These are phyloP conservation scores for Nomada ferruginata DNA, from an alignment of 2,888 invertebrate genomes.

Conservation along the genomic window DNA sequence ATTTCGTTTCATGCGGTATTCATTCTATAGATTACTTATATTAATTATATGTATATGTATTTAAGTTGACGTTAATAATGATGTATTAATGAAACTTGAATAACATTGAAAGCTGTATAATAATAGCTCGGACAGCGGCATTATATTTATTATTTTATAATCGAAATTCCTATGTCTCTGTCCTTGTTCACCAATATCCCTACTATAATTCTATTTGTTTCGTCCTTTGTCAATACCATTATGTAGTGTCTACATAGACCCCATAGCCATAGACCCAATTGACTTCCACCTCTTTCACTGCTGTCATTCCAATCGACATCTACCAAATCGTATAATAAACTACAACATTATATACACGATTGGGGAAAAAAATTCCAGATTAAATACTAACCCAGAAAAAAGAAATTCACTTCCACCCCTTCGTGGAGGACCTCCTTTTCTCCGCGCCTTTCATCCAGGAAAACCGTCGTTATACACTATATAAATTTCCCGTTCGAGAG, in stretches of 20 bases:
- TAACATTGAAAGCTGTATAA: no score
- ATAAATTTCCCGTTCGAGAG: slow-evolving; percentile 54
- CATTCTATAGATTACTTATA: no score
- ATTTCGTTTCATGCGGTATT: no score
- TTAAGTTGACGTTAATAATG: no score
- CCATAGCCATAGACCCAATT: slow-evolving; percentile 16
- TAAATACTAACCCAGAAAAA: slow-evolving; percentile 27
- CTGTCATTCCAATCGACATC: slow-evolving; percentile 13
- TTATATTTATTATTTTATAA: no score
- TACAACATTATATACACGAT: slow-evolving; percentile 42
- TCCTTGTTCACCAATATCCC: not conserved
- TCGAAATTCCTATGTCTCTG: no score
- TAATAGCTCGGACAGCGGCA: no score
- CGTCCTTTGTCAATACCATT: not conserved
- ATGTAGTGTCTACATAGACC: not conserved
- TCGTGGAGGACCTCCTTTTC: slow-evolving; percentile 30
- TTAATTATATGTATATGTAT: no score
- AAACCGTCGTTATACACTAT: slow-evolving; percentile 50
- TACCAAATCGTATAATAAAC: not conserved
- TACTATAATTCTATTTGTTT: not conserved
- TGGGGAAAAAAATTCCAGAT: slow-evolving; percentile 38
- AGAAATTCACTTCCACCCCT: slow-evolving; percentile 38
- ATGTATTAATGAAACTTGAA: no score
- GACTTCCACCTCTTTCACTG: slow-evolving; percentile 32
- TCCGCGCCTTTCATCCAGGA: slow-evolving; percentile 50